Evolutionary conservation across 2,888 invertebrate species (phyloP).

Genomic region (Harpalus rufipes): DNA sequence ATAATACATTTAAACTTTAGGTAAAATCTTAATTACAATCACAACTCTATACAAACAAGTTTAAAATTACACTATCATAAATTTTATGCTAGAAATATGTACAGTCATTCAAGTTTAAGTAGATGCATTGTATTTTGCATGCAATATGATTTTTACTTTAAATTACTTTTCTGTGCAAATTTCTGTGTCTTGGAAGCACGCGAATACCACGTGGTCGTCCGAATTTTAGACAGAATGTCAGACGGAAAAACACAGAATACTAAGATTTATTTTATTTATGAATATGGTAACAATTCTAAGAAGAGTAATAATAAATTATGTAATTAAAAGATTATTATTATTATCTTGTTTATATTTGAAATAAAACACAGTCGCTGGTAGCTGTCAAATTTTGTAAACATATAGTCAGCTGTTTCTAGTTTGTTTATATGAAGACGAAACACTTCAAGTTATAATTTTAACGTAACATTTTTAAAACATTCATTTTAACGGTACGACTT

Average conservation of each 20-base stretch:
- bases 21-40: not conserved
- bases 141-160: conserved; percentile 30
- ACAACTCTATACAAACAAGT: conserved; percentile 10
- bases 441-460: too few species aligned
- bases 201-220: not conserved
- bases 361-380: too few species aligned
- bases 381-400: not conserved
- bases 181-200: conserved; percentile 29
- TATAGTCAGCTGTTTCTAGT: not conserved
- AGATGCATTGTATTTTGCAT: conserved; percentile 40
- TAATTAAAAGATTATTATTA: too few species aligned
- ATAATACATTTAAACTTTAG: too few species aligned
- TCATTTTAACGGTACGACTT: too few species aligned
- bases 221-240: too few species aligned
- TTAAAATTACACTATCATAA: conserved; percentile 3
- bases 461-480: too few species aligned
- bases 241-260: too few species aligned
- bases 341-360: too few species aligned
- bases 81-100: conserved; percentile 29
- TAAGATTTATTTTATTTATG: too few species aligned
- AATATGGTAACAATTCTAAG: too few species aligned
- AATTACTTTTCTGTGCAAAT: conserved; percentile 63
- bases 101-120: conserved; percentile 18
- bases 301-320: too few species aligned
- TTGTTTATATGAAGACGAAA: not conserved